A percentile compares a stretch with the other conserved stretches of the same genome.
Evolutionary conservation across 2,797 vertebrate genomes (phyloP).

Genomic region (Tapirus indicus): DNA sequence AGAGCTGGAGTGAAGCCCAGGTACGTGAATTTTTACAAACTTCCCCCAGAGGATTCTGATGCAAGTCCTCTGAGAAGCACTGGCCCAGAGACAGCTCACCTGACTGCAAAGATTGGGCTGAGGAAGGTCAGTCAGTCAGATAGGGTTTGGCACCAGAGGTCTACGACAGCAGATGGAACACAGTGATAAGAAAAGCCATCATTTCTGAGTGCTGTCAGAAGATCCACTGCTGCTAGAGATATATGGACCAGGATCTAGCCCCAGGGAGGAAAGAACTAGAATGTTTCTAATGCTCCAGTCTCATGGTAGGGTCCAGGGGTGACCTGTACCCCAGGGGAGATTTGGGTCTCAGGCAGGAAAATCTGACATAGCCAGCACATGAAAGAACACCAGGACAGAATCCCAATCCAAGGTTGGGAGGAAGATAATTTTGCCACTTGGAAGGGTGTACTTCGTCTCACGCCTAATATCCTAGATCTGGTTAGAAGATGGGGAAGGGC

Average conservation of each 20-base stretch:
- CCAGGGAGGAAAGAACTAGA: background rate
- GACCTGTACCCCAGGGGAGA: background rate
- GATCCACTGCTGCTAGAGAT: background rate
- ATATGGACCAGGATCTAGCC: background rate
- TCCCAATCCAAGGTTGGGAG: background rate
- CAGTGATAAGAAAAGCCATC: background rate
- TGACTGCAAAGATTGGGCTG: background rate
- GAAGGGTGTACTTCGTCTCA: background rate
- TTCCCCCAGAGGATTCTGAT: background rate
- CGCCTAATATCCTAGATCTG: background rate
- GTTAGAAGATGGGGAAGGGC: background rate
- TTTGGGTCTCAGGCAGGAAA: background rate
- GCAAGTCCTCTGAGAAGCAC: background rate
- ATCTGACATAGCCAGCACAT: background rate
- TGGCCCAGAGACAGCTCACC: background rate
- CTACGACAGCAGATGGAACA: background rate
- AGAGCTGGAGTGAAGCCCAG: background rate
- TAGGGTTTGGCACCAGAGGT: background rate
- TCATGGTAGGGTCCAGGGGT: background rate
- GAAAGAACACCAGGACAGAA: background rate
- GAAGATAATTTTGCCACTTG: background rate
- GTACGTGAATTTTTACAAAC: background rate
- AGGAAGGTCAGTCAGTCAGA: background rate
- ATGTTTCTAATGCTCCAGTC: background rate
- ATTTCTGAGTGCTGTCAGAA: background rate